Base-by-base conservation (phyloP, 2,797 vertebrate genomes). In the Fistularia tabacaria region DNA sequence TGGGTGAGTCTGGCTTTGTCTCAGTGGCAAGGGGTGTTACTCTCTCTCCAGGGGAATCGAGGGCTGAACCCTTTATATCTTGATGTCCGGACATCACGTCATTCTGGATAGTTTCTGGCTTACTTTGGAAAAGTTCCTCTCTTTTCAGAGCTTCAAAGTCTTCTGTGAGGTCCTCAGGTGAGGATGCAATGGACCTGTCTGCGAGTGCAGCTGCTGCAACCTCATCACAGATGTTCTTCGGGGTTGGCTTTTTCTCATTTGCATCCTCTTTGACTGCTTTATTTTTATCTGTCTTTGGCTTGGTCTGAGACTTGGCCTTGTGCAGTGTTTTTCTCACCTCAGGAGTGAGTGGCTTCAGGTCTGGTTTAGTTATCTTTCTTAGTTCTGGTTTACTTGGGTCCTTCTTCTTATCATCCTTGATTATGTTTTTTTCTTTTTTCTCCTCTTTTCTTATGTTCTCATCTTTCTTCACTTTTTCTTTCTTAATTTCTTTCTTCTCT, bases 151-250 rank as follows among this genome's bases (percentile, higher is more conserved):
- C 93, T 87, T 99, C 96, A 76, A 99, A 98, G 83, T 99, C 96
- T 70, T 94, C 93, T 4, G 96, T 98, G 43, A 99, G 93, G 76
- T 99, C 97, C 81, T 99, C 97, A 5, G 97, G 97, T 8, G 97
- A 97, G 54, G 97, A 99, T 13, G 95, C 81, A 9, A 89, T 81
- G 40, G 93, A 89, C 62, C 92, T 87, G 64, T 93, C 92, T 37
- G 93, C 92, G 59, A 87, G 46, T 46, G 79, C 86, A 51, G 85
- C 70, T 25, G 79, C 76, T 40, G 85, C 62, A 0, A 81, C 66
- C 53, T 83, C 57, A 71, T 82, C 81, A 1, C 83, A 65, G n/a
- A 79, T 56, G 47, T 87, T 83, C 72, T 85, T 77, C 12, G 87
- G 73, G 52, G 88, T 63, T 0, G 79, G 64, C 68, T 90, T 93